These are phyloP conservation scores for Hyphantria cunea DNA, from an alignment of 1,140 invertebrate genomes.

Conservation along the genomic window DNA sequence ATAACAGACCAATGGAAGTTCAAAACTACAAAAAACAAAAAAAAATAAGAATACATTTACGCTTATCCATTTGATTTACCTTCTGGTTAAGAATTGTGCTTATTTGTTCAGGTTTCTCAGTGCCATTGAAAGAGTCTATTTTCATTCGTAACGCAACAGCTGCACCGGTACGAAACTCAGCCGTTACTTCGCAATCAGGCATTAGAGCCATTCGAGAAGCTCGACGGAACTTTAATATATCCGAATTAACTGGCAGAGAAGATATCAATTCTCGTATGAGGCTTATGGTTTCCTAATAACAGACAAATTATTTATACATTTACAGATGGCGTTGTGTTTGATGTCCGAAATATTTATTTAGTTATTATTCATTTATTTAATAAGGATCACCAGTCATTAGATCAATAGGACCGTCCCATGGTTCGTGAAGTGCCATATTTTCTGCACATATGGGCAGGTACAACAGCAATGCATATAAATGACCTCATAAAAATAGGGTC, in stretches of 20 bases:
- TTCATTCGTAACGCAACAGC: slow-evolving; percentile 41
- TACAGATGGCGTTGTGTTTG: too few relatives aligned
- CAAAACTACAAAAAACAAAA: neutral
- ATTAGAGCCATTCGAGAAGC: slow-evolving; percentile 48
- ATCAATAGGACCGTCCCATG: too few relatives aligned
- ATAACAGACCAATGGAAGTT: too few relatives aligned
- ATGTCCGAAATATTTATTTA: too few relatives aligned
- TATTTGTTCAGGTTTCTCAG: slow-evolving; percentile 39
- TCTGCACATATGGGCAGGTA: too few relatives aligned
- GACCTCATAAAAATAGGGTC: too few relatives aligned
- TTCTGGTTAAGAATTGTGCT: slow-evolving; percentile 45
- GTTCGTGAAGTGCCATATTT: too few relatives aligned
- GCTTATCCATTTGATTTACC: too few relatives aligned
- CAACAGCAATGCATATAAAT: too few relatives aligned
- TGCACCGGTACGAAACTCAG: slow-evolving; percentile 29
- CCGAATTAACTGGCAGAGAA: slow-evolving; percentile 44
- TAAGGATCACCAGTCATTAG: too few relatives aligned
- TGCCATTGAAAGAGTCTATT: slow-evolving; percentile 42
- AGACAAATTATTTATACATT: too few relatives aligned
- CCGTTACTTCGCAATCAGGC: slow-evolving; percentile 22
- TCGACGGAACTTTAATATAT: slow-evolving; percentile 51
- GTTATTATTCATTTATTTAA: too few relatives aligned
- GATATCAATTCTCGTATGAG: slow-evolving; percentile 42
- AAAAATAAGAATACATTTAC: neutral
- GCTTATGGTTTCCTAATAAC: slow-evolving; percentile 48